Evolutionary conservation across 2,888 invertebrate genomes (phyloP).

Genomic region (Chloroclystis v-ata): DNA sequence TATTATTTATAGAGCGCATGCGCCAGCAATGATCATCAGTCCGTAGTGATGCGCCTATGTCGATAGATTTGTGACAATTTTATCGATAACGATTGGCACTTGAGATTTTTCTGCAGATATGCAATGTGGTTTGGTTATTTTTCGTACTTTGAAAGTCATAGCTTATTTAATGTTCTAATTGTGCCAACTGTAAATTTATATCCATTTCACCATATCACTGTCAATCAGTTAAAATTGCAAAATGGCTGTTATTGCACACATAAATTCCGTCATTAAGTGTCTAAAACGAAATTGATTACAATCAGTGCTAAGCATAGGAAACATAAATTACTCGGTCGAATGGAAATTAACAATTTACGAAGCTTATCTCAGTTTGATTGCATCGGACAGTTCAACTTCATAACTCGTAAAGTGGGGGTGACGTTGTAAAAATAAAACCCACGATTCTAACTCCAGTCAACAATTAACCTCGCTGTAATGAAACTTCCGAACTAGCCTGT

Average conservation of each 20-base stretch:
- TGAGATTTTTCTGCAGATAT: too few species aligned
- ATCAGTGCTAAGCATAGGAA: conserved; percentile 15
- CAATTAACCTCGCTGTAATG: conserved; percentile 72
- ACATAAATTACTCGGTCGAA: conserved; percentile 17
- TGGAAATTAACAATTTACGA: conserved; percentile 18
- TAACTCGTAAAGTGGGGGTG: conserved; percentile 54
- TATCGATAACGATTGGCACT: conserved; percentile 14
- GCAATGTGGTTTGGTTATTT: too few species aligned
- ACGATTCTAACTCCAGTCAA: conserved; percentile 59
- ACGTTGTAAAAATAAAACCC: conserved; percentile 63
- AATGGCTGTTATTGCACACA: conserved; percentile 6
- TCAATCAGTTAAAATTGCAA: conserved; percentile 11
- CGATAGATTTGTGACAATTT: conserved; percentile 23
- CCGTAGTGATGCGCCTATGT: conserved; percentile 63
- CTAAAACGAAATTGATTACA: conserved; percentile 8
- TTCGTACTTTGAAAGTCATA: too few species aligned
- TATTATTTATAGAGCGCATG: conserved; percentile 76
- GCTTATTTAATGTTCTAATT: conserved; percentile 9
- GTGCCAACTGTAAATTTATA: conserved; percentile 28
- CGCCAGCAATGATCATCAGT: conserved; percentile 77
- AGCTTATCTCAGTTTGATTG: conserved; percentile 38
- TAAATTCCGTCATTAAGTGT: conserved; percentile 12
- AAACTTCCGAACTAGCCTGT: conserved; percentile 68
- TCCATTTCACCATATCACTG: neutral
- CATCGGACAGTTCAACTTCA: conserved; percentile 46